Base-by-base conservation (phyloP, 2,113 vertebrate species). In the Leptosomus discolor region DNA sequence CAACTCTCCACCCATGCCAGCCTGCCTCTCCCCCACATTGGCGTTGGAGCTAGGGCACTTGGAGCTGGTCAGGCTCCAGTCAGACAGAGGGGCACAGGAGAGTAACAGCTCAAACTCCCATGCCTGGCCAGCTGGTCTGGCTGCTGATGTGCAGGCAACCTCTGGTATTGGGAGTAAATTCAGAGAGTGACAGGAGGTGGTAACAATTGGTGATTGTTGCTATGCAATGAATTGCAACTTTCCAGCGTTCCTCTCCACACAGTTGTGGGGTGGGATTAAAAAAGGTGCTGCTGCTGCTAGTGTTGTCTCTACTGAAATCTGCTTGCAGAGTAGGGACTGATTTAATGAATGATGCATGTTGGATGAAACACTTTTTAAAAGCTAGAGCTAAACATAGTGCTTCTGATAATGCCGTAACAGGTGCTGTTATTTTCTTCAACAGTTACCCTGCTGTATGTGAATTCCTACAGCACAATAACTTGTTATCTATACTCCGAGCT, bases 401-500 rank as follows among this genome's bases (percentile, higher is more conserved):
- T 86, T 79, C 41, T 93, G 54, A 83, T 93, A 86, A 81, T 94
- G 82, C 87, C 7, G 1, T 97, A 96, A 98, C 79, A 63, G 27
- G 32, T 87, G 36, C 29, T 95, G 2, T 89, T 92, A 32, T 87
- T 71, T 92, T 96, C 64, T 82, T 92, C 95, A 61, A 76, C 98
- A 99, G 99, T 98, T 99, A 99, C 97, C 99, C 99, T 61, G 99
- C 99, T 94, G 99, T 99, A 91, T 99, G 99, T 98, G 99, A 99
- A 98, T 99, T 99, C 98, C 98, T 99, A 98, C 99, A 99, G 98
- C 99, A 99, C 98, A 99, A 99, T 99, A 99, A 99, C 98, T 99
- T 99, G 99, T 99, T 99, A 98, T 99, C 99, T 88, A 98, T 99
- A 98, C 99, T 99, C 90, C 99, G 99, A 98, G 99, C 99, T 97